Conservation (phyloP, 2,888 invertebrate species). For the Agrotis segetum region DNA sequence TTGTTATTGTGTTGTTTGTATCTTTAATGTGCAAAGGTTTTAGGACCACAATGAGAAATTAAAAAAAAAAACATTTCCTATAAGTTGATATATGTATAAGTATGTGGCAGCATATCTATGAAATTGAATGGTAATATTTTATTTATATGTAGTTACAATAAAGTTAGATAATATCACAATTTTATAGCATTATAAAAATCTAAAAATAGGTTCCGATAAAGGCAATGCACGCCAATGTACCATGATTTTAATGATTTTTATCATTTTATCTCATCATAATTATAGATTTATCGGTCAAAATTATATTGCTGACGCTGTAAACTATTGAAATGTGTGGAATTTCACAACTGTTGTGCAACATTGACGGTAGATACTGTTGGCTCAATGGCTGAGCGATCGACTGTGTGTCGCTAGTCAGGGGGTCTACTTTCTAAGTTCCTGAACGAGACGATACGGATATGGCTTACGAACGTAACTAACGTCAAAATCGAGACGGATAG, state of each 20-base stretch:
- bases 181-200: background rate
- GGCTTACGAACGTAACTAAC: no score
- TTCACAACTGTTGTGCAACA: conserved; percentile 16
- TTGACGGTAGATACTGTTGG: conserved; percentile 4
- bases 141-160: background rate
- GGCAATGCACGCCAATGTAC: background rate
- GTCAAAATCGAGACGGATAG: no score
- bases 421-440: no score
- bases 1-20: background rate
- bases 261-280: conserved; percentile 42
- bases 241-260: conserved; percentile 13
- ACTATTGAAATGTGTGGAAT: conserved; percentile 14
- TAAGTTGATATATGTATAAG: background rate
- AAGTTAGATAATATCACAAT: background rate
- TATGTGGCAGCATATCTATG: background rate
- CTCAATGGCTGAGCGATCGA: no score
- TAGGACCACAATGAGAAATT: conserved; percentile 3
- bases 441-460: no score
- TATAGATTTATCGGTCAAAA: conserved; percentile 23
- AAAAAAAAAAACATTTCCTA: background rate
- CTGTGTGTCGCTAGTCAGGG: no score
- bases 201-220: conserved; percentile 15
- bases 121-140: background rate
- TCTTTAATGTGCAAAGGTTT: conserved; percentile 3
- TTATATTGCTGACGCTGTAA: background rate